Evolutionary conservation across 2,888 invertebrate species (phyloP), one percentile per base, ranked within the genome.

Genomic region (Drosophila sordidula): DNA sequence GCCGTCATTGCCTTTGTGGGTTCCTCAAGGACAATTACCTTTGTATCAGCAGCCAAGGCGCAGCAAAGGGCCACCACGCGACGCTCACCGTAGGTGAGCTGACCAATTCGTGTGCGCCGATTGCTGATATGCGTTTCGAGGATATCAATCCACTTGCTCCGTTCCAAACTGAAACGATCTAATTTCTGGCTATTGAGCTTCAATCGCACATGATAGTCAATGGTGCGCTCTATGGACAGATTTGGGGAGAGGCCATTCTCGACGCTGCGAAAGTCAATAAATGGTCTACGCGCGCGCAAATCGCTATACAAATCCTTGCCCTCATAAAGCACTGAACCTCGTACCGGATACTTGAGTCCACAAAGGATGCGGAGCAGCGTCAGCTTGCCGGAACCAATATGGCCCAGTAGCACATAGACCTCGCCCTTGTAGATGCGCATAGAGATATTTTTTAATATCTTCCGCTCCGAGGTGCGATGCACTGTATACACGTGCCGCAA

Each of bases 361-460:
- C 97, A 97, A 46, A 98, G 92, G 94, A 98, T 96, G 0, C 96
- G 96, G 93, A 98, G 96, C 6, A 97, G 96, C 0, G 98, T 97
- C 1, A 97, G 96, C 93, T 98, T 98, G 4, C 98, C 98, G 47
- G 98, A 97, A 2, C 98, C 97, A 61, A 88, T 84, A 52, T 96
- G 96, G 0, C 96, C 96, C 25, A 97, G 92, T 16, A 96, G 87
- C 5, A 96, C 97, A 1, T 77, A 84, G 4, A 91, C 77, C 69
- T 91, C 90, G n/a, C 90, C 89, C 32, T 66, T 77, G 54, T 83
- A 90, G 9, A 88, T 42, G n/a, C 84, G 80, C 69, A 90, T 39
- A 0, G 90, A 84, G 3, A 91, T 36, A 41, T 89, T 86, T 64
- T 80, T 90, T 4, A 90, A 38, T 4, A 84, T 61, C 34, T 77